A percentile compares a stretch with the other conserved stretches of the same genome.
These are phyloP conservation scores for Esox niger DNA, from an alignment of 2,113 vertebrate species.

Conservation along the genomic window DNA sequence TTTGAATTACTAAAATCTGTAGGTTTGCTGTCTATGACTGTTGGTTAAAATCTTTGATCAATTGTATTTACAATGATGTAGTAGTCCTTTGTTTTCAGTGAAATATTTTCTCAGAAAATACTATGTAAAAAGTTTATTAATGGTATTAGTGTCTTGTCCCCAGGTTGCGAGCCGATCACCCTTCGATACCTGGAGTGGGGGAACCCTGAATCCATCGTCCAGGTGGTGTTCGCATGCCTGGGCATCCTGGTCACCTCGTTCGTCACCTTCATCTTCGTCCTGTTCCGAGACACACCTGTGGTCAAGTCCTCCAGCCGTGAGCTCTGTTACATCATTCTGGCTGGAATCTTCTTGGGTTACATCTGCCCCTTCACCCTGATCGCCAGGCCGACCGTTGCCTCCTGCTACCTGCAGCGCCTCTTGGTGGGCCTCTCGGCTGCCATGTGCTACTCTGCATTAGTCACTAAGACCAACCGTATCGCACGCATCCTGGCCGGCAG, in stretches of 20 bases:
- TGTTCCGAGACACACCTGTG: constrained; percentile 95
- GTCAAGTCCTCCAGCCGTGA: constrained; percentile 97
- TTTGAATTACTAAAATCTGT: too few species aligned
- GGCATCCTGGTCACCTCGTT: constrained; percentile 95
- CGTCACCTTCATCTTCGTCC: constrained; percentile 91
- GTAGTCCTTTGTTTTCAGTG: too few species aligned
- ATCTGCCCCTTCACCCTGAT: constrained; percentile 95
- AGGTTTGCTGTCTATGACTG: too few species aligned
- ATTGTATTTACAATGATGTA: too few species aligned
- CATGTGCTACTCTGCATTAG: constrained; percentile 97
- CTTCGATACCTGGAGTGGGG: constrained; percentile 93
- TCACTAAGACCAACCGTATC: constrained; percentile 97
- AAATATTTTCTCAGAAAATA: too few species aligned
- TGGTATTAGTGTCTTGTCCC: constrained; percentile 10
- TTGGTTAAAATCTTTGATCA: too few species aligned
- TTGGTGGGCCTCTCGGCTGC: constrained; percentile 93
- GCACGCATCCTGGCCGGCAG: constrained; percentile 96
- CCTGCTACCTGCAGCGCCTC: constrained; percentile 94
- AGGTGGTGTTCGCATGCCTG: constrained; percentile 92
- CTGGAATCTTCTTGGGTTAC: constrained; percentile 95
- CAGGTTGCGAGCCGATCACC: constrained; percentile 88
- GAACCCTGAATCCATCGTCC: constrained; percentile 92
- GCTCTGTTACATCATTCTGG: constrained; percentile 96
- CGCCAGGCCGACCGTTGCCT: constrained; percentile 85
- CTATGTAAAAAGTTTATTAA: background rate